A percentile compares a stretch with the other conserved stretches of the same genome.
phyloP scores from a whole-genome alignment of 2,797 vertebrate species.

The Clarias laeviceps region DNA sequence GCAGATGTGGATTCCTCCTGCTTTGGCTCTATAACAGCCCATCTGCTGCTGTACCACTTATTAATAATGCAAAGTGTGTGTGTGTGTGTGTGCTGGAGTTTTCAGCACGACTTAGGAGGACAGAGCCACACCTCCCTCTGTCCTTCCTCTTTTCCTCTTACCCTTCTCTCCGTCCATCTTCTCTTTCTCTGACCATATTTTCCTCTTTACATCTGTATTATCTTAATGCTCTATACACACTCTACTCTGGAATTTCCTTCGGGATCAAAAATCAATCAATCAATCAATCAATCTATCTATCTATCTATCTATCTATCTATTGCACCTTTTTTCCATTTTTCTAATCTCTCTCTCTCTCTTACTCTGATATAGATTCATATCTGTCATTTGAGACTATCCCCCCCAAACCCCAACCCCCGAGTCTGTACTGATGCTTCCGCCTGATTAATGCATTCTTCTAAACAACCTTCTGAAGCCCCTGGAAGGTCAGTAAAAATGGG shows the following conservation, averaged over 20 bases:
- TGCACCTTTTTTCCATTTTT: no score
- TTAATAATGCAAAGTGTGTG: constrained; percentile 75
- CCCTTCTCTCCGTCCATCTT: not conserved
- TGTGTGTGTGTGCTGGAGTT: constrained; percentile 59
- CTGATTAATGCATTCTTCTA: not conserved
- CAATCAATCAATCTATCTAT: no score
- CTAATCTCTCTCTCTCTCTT: not conserved
- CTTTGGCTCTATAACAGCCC: constrained; percentile 72
- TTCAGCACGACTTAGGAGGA: constrained; percentile 52
- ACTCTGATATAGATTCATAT: not conserved
- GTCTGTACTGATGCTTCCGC: not conserved
- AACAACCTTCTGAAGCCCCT: constrained; percentile 1
- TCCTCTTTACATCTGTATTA: not conserved
- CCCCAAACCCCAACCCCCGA: not conserved
- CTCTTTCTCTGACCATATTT: not conserved
- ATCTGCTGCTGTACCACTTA: constrained; percentile 72
- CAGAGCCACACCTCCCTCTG: constrained; percentile 41
- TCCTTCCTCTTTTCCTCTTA: not conserved
- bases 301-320: no score
- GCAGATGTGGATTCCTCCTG: constrained; percentile 70
- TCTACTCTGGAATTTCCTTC: no score
- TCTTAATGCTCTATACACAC: not conserved
- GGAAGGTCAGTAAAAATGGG: constrained; percentile 5
- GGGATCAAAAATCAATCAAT: no score
- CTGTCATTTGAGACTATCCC: not conserved